Evolutionary conservation across 1,140 invertebrate genomes (phyloP), one percentile per base, ranked within the genome.

Genomic region (Steinernema feltiae): DNA sequence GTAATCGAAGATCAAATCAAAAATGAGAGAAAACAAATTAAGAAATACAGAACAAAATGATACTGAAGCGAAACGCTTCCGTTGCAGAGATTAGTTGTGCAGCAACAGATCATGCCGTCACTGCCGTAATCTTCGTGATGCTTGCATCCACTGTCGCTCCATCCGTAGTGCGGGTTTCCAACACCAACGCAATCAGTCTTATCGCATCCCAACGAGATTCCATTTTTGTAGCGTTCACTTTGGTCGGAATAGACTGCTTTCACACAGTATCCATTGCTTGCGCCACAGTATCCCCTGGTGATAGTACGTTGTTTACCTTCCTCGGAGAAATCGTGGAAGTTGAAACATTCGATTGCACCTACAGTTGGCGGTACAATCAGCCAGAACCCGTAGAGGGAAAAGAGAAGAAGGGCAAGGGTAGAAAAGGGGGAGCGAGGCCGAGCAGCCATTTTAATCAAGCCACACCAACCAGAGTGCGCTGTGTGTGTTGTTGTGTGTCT

Each of bases 61-160:
- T 7, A 27, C 15, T 27, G 53, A 3, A 7, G 2, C 12, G 24
- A 21, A 12, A 27, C 53, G 24, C 12, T 63, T 63, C 12, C 53
- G 24, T 63, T 63, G 53, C 53, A 63, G 3, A 63, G 24, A 17
- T 63, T 3, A 3, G 53, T 63, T 3, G 53, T 63, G 53, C 53
- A 63, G 53, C 53, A 63, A 21, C 53, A 79, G 24, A 79, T 76
- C 72, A 74, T 46, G n/a, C 78, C 78, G 27, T 71, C 69, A 29
- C 48, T 69, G 41, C 78, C 78, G 72, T 79, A 79, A 32, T 79
- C 78, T 69, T 73, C 69, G 48, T 80, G 53, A 21, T 75, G 76
- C 35, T 53, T 35, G 32, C 78, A 79, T 15, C 27, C 32, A 27
- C 35, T 30, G n/a, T 32, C 48, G 30, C 31, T 70, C 77, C 74